Conservation (phyloP, 2,113 vertebrate genomes). For the Peucedramus taeniatus region DNA sequence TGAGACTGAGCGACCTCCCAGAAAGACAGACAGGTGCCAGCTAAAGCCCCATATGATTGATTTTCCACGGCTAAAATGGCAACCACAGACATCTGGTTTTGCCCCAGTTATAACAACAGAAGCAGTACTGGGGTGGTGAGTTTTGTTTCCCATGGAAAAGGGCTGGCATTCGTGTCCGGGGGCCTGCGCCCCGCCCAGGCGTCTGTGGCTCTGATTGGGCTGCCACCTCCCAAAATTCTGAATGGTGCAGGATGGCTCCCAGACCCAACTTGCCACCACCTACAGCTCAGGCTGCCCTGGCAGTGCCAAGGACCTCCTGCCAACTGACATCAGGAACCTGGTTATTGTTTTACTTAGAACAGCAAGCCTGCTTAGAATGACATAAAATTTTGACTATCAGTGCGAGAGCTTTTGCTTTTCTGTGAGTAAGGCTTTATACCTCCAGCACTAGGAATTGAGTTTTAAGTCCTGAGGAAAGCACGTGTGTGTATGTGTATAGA, state of each 20-base stretch:
- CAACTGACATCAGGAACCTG: not conserved
- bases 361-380: not conserved
- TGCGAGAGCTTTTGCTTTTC: not conserved
- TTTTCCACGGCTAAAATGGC: constrained; percentile 48
- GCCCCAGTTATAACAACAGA: not conserved
- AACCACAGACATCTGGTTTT: constrained; percentile 50
- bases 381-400: not conserved
- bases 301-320: no score
- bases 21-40: constrained; percentile 59
- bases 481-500: not conserved
- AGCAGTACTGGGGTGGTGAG: not conserved
- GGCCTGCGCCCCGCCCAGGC: not conserved
- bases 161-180: not conserved
- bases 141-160: not conserved
- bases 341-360: not conserved
- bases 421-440: not conserved
- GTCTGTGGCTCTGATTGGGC: not conserved
- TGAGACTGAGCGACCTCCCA: constrained; percentile 35
- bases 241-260: not conserved
- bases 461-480: not conserved
- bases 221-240: not conserved
- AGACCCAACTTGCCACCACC: not conserved
- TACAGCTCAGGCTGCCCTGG: not conserved
- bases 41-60: constrained; percentile 62
- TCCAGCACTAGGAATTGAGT: not conserved